These are phyloP conservation scores for Conopomorpha cramerella DNA, from an alignment of 1,140 invertebrate genomes.

Conservation along the genomic window DNA sequence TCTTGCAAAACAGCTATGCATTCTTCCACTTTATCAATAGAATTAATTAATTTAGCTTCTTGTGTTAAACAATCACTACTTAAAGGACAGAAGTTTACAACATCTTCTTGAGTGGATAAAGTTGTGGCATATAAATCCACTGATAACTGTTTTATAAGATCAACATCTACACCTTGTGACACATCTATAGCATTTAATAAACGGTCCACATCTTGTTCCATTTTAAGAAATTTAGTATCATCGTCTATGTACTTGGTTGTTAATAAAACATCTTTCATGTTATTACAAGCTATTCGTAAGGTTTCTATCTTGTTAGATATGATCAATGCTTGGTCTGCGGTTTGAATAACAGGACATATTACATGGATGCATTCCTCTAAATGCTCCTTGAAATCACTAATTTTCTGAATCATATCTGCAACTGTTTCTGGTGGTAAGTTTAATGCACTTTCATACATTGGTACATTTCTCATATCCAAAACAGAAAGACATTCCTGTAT, in stretches of 20 bases:
- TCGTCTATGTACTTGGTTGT: too few species aligned
- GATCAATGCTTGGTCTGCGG: conserved; percentile 18
- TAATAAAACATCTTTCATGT: conserved; percentile 21
- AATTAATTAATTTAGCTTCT: conserved; percentile 23
- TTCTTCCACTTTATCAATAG: conserved; percentile 24
- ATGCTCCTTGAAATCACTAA: conserved; percentile 25
- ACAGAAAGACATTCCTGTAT: conserved; percentile 32
- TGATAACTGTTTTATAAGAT: conserved; percentile 19
- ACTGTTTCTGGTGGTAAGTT: conserved; percentile 26
- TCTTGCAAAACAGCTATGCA: conserved; percentile 26
- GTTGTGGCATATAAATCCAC: conserved; percentile 23
- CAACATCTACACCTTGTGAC: conserved; percentile 16
- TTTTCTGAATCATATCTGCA: conserved; percentile 18
- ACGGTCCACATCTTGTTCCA: conserved; percentile 14
- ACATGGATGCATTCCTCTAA: conserved; percentile 23
- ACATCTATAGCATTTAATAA: conserved; percentile 19
- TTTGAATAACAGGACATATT: conserved; percentile 21
- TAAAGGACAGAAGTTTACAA: conserved; percentile 19
- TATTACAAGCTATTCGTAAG: conserved; percentile 18
- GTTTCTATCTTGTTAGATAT: conserved; percentile 21
- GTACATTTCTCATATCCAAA: conserved; percentile 31
- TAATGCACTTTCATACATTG: conserved; percentile 29
- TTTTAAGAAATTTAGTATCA: too few species aligned
- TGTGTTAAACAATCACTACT: conserved; percentile 11
- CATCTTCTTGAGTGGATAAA: conserved; percentile 18